Base-by-base conservation (phyloP, 2,113 vertebrate genomes). In the Sapayoa aenigma region DNA sequence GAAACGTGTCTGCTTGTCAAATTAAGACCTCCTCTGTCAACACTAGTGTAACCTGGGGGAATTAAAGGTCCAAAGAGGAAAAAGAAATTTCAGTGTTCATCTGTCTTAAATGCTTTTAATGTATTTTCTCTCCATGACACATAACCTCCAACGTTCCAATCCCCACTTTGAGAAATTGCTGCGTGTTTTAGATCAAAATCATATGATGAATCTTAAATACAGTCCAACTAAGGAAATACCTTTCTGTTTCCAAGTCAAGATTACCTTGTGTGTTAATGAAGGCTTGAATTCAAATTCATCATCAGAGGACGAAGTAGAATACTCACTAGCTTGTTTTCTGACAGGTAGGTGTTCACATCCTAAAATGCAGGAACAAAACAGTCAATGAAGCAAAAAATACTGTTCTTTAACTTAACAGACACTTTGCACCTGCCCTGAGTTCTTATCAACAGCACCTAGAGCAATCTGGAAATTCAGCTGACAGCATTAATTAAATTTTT, bases 211-310 rank as follows among this genome's bases (percentile, higher is more conserved):
- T 52, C 65, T 76, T 71, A 87, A 91, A 87, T 7, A 25, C 41
- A 74, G 55, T 59, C 25, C 44, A 31, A 9, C 46, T 52, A 73
- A 74, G 28, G 87, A 95, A 89, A 41, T 14, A 53, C 27, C 60
- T 27, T 47, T 63, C 49, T 72, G 9, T 76, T 94, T 68, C 59
- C 81, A 91, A 79, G 56, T 58, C 65, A 62, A 66, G 47, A 55
- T 97, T 98, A 99, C 99, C 99, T 98, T 98, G 87, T 89, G 87
- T 31, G 13, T 91, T 55, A 93, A 84, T 3, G 96, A 95, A 78
- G 87, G 56, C 37, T 94, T 96, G 60, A 97, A 97, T 53, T 98
- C 94, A n/a, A 86, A 83, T 49, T 97, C 98, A 23, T 98, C 98
- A 88, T 98, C 98, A 0, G 98, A 99, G 8, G 98, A 98, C 60